phyloP scores from a whole-genome alignment of 23 tunicate genomes.

The Halocynthia roretzi region DNA sequence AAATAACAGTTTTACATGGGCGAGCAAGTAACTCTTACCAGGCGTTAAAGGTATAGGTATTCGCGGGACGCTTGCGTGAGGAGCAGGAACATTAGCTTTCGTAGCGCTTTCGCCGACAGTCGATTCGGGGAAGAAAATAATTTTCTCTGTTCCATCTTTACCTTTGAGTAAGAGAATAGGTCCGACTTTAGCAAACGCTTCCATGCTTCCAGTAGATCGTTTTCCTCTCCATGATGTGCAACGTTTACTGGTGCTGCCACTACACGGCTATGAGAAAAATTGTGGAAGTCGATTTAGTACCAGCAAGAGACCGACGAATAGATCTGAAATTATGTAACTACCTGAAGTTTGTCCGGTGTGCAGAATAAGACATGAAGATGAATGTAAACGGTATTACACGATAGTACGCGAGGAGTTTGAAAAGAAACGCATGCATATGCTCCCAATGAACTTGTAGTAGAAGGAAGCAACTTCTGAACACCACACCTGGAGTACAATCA shows the following conservation, averaged over 20 bases:
- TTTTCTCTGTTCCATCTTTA: not conserved
- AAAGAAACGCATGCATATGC: slow-evolving; percentile 9
- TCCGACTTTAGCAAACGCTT: slow-evolving; percentile 2
- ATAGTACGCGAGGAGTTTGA: slow-evolving; percentile 13
- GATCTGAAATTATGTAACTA: not conserved
- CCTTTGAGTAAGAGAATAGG: slow-evolving; percentile 11
- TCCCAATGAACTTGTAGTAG: not conserved
- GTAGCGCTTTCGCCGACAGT: not conserved
- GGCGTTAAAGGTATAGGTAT: no score
- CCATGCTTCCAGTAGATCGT: not conserved
- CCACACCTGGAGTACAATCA: slow-evolving; percentile 1
- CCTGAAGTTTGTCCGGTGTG: slow-evolving; percentile 15
- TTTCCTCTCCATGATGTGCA: not conserved
- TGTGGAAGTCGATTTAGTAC: not conserved
- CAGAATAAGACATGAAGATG: slow-evolving; percentile 9
- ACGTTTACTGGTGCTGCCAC: slow-evolving; percentile 5
- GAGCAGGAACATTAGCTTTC: no score
- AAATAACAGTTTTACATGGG: no score
- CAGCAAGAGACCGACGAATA: no score
- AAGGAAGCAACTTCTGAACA: not conserved
- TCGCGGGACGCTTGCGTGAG: no score
- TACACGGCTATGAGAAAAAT: not conserved
- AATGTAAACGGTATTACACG: slow-evolving; percentile 7
- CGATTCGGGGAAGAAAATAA: not conserved
- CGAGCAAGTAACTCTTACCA: no score